phyloP scores from a whole-genome alignment of 2,888 invertebrate genomes.

The Hemithea aestivaria region DNA sequence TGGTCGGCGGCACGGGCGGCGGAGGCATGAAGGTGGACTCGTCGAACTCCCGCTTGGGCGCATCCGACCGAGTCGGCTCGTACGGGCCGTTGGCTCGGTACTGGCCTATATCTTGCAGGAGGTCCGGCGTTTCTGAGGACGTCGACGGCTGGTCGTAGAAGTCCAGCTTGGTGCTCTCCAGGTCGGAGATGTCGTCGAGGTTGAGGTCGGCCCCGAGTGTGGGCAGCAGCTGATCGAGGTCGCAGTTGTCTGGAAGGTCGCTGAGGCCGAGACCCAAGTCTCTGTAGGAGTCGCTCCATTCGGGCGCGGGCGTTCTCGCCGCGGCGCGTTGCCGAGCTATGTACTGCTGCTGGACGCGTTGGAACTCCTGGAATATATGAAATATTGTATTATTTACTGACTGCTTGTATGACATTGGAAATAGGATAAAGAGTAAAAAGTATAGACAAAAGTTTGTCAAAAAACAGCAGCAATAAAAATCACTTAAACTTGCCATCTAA shows the following conservation, averaged over 20 bases:
- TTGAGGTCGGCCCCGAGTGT: slow-evolving; percentile 81
- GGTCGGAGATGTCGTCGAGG: slow-evolving; percentile 67
- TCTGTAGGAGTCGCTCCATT: slow-evolving; percentile 74
- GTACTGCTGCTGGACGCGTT: slow-evolving; percentile 82
- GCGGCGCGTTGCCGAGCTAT: slow-evolving; percentile 78
- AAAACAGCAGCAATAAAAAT: too few relatives aligned
- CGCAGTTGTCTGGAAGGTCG: slow-evolving; percentile 70
- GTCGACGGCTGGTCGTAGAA: slow-evolving; percentile 46
- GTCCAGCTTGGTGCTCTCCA: slow-evolving; percentile 66
- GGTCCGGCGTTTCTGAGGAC: slow-evolving; percentile 42
- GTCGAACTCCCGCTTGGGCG: slow-evolving; percentile 36
- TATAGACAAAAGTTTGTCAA: too few relatives aligned
- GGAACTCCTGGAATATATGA: slow-evolving; percentile 71
- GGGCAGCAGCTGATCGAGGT: slow-evolving; percentile 83
- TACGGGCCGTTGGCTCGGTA: slow-evolving; percentile 47
- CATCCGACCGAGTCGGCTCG: slow-evolving; percentile 32
- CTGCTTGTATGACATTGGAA: too few relatives aligned
- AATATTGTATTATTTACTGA: too few relatives aligned
- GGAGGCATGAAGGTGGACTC: slow-evolving; percentile 61
- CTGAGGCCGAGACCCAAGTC: slow-evolving; percentile 62
- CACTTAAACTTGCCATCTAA: too few relatives aligned
- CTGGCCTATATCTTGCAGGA: slow-evolving; percentile 51
- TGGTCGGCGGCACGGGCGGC: slow-evolving; percentile 53
- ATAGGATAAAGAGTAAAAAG: too few relatives aligned
- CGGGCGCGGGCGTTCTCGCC: slow-evolving; percentile 53